Evolutionary conservation across 2,888 invertebrate species (phyloP), one percentile per base, ranked within the genome.

Genomic region (Abrostola triplasia): DNA sequence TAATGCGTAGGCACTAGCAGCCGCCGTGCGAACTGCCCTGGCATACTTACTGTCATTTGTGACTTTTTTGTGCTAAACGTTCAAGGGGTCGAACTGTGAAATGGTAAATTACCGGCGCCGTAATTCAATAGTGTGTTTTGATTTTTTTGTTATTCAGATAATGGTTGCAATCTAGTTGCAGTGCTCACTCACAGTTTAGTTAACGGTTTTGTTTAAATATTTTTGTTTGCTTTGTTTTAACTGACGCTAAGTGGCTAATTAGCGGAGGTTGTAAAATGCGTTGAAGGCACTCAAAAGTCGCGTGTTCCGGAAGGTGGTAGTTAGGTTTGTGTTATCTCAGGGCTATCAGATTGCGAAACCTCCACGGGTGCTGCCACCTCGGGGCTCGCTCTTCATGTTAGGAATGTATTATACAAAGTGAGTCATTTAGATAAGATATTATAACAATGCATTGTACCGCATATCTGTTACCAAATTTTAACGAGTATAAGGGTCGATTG

Each of bases 71-170:
- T 89, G 85, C 87, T 88, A 90, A 89, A 88, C 86, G 86, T 80
- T 84, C 77, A 80, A 85, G 85, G 90, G 88, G 87, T 93, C 94
- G 93, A 92, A 92, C 92, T 89, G 88, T 90, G 92, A 90, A 92
- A 91, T 93, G 89, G 89, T 90, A 90, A 89, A 90, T 92, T 92
- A 91, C 88, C 81, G 83, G 73, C 67, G 67, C 70, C 68, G 72
- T 87, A 85, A 88, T 88, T 86, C 80, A 82, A 86, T 82, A 85
- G 86, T 89, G 89, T 86, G 85, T 88, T 90, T 88, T 88, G 83
- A 81, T 84, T 81, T 86, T 85, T 84, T 85, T 81, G 70, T 81
- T 66, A 50, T 48, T n/a, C 60, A 73, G 73, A 78, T 88, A 88
- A 88, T 88, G 82, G 86, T 82, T 80, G 85, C 84, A 87, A 87